A percentile compares a stretch with the other conserved stretches of the same genome.
phyloP scores from a whole-genome alignment of 92 coral and sea anemone genomes.

The Porites evermanni region DNA sequence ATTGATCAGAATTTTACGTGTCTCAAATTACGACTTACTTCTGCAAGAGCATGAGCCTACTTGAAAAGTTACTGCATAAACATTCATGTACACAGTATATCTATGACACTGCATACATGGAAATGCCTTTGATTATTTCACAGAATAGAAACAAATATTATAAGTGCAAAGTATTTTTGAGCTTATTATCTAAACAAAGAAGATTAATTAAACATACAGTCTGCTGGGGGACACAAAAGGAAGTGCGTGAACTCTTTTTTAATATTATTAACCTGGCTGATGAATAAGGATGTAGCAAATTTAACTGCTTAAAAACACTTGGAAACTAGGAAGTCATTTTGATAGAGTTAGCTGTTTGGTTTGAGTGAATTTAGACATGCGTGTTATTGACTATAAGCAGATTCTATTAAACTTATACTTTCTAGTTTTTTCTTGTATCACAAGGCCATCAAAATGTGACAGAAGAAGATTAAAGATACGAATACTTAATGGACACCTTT shows the following conservation, averaged over 20 bases:
- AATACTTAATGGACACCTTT: neutral
- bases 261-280: neutral
- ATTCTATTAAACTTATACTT: neutral
- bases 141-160: too few species aligned
- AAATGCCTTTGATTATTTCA: too few species aligned
- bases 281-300: constrained; percentile 2
- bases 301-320: neutral
- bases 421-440: neutral
- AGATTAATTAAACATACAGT: neutral
- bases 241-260: neutral
- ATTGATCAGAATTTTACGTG: too few species aligned
- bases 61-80: too few species aligned
- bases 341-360: constrained; percentile 23
- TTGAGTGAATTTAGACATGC: neutral
- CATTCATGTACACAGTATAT: too few species aligned
- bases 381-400: neutral
- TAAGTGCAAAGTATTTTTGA: too few species aligned
- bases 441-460: neutral
- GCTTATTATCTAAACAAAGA: too few species aligned
- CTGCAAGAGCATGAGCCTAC: too few species aligned
- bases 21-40: too few species aligned
- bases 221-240: constrained; percentile 3
- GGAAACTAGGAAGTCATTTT: neutral
- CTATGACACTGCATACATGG: too few species aligned
- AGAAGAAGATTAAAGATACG: neutral